Evolutionary conservation across 2,888 invertebrate genomes (phyloP).

Genomic region (Drepana falcataria): DNA sequence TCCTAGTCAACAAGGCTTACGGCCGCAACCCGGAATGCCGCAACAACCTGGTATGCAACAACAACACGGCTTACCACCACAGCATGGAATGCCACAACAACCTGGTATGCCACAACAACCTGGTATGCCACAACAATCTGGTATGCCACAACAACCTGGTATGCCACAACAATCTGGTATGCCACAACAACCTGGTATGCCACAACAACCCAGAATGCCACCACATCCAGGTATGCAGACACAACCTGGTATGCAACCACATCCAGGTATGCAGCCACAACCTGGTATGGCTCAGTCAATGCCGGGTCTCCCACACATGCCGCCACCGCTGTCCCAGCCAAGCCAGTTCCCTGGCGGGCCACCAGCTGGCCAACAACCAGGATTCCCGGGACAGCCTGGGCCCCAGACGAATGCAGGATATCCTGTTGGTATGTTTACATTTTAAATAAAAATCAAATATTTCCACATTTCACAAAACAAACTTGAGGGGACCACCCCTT

Average conservation of each 20-base stretch:
- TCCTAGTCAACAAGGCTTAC: conserved; percentile 4
- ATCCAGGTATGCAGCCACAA: conserved; percentile 22
- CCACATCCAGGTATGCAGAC: conserved; percentile 21
- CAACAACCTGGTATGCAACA: conserved; percentile 15
- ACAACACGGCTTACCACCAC: conserved; percentile 19
- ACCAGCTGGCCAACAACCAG: conserved; percentile 38
- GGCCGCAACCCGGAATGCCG: conserved; percentile 8
- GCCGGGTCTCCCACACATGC: conserved; percentile 63
- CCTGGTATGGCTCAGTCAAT: conserved; percentile 38
- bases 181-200: conserved; percentile 7
- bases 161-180: conserved; percentile 23
- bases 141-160: conserved; percentile 19
- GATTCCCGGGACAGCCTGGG: conserved; percentile 36
- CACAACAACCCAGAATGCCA: conserved; percentile 16
- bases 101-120: conserved; percentile 8
- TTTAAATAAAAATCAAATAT: too few relatives aligned
- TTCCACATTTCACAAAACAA: too few relatives aligned
- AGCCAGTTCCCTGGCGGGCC: conserved; percentile 42
- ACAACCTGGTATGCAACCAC: conserved; percentile 15
- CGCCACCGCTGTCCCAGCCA: conserved; percentile 59
- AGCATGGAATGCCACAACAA: conserved; percentile 25
- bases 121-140: conserved; percentile 23
- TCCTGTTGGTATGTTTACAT: conserved; percentile 34
- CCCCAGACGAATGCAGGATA: conserved; percentile 37
- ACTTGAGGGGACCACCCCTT: too few relatives aligned